These are phyloP conservation scores for Nipponia nippon DNA, from an alignment of 2,113 vertebrate species.

Conservation along the genomic window DNA sequence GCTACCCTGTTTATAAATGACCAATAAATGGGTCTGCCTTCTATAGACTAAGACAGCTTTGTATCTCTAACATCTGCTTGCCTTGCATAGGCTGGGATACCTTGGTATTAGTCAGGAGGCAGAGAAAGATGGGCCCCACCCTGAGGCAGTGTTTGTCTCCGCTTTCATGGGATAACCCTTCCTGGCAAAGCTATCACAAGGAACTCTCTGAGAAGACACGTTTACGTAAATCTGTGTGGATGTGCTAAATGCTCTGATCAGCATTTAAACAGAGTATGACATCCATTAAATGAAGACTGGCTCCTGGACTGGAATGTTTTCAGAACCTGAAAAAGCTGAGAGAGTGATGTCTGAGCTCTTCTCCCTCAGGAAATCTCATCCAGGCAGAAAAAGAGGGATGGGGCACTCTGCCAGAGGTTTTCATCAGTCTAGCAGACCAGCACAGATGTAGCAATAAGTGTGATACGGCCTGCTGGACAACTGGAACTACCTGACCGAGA, in stretches of 20 bases:
- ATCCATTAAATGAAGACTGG: not conserved
- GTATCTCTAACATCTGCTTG: conserved; percentile 5
- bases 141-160: not conserved
- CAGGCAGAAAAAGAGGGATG: not conserved
- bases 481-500: not conserved
- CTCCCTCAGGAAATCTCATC: not conserved
- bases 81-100: not conserved
- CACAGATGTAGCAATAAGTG: not conserved
- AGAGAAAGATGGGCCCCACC: not conserved
- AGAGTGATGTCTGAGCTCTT: not conserved
- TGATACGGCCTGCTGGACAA: not conserved
- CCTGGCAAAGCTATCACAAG: not conserved
- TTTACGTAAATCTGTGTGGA: not conserved
- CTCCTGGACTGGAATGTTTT: not conserved
- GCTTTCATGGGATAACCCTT: not conserved
- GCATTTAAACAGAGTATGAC: not conserved
- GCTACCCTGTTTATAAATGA: not conserved
- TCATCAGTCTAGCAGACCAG: not conserved
- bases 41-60: not conserved
- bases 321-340: not conserved
- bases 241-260: not conserved
- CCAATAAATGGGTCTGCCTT: not conserved
- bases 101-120: not conserved
- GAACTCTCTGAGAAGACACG: not conserved
- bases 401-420: not conserved